These are phyloP conservation scores for Cabera pusaria DNA, from an alignment of 2,888 invertebrate species.

Conservation along the genomic window DNA sequence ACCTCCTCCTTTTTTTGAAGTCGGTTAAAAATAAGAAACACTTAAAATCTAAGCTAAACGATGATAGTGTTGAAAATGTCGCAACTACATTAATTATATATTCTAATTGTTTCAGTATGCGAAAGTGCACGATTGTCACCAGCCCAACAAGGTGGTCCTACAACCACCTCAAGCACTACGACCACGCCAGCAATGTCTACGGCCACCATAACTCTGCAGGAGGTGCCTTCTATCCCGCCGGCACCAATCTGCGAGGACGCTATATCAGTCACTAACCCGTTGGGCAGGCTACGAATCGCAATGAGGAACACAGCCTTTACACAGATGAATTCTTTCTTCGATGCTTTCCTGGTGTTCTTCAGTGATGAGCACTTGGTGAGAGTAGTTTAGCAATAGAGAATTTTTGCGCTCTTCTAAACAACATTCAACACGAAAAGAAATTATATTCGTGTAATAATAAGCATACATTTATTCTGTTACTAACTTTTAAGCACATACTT, in stretches of 20 bases:
- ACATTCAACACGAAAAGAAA: too few species aligned
- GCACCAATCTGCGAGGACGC: constrained; percentile 56
- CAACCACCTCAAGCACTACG: constrained; percentile 37
- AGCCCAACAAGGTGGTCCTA: constrained; percentile 31
- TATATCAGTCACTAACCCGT: constrained; percentile 47
- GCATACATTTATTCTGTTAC: too few species aligned
- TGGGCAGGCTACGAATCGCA: constrained; percentile 72
- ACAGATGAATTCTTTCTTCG: constrained; percentile 70
- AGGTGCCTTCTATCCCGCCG: constrained; percentile 41
- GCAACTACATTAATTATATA: too few species aligned
- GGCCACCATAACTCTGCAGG: constrained; percentile 48
- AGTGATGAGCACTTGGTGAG: constrained; percentile 92
- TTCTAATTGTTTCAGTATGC: constrained; percentile 47
- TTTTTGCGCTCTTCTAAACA: too few species aligned
- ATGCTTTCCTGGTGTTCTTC: constrained; percentile 90
- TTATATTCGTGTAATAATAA: too few species aligned
- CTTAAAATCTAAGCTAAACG: too few species aligned
- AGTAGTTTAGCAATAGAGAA: too few species aligned
- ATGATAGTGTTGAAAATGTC: too few species aligned
- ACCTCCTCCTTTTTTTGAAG: too few species aligned
- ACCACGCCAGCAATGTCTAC: constrained; percentile 37
- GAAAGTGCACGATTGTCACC: constrained; percentile 43
- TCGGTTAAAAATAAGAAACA: too few species aligned
- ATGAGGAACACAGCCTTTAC: constrained; percentile 69
- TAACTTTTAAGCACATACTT: too few species aligned